A percentile compares a stretch with the other conserved stretches of the same genome.
These are phyloP conservation scores for Zapus hudsonius DNA, from an alignment of 2,113 vertebrate species.

Conservation along the genomic window DNA sequence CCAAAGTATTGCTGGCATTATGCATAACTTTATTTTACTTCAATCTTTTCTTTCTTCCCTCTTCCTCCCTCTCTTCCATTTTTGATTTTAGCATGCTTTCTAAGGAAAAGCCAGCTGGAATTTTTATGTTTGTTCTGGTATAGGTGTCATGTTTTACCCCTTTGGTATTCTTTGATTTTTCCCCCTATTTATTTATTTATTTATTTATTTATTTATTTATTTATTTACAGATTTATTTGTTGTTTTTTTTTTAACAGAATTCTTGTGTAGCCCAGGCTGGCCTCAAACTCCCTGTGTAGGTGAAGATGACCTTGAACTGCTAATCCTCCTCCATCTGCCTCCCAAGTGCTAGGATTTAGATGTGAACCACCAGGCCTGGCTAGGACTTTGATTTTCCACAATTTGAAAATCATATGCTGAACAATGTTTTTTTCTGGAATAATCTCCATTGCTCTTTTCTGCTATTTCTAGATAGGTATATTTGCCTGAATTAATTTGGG, in stretches of 20 bases:
- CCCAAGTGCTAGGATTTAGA: not conserved
- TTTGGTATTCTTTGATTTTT: too few species aligned
- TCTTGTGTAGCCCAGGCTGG: not conserved
- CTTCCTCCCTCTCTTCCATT: too few species aligned
- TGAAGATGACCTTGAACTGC: not conserved
- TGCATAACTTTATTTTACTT: not conserved
- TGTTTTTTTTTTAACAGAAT: too few species aligned
- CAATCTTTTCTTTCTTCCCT: not conserved
- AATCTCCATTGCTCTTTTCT: not conserved
- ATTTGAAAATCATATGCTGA: not conserved
- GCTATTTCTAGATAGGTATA: not conserved
- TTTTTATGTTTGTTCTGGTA: too few species aligned
- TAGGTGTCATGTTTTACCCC: too few species aligned
- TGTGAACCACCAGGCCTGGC: too few species aligned
- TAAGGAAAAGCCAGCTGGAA: too few species aligned
- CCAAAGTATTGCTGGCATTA: too few species aligned
- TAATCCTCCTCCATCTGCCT: not conserved
- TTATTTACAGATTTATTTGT: too few species aligned
- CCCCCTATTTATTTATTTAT: too few species aligned
- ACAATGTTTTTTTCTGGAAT: rapidly evolving
- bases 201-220: too few species aligned
- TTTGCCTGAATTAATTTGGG: not conserved
- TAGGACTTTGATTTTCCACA: not conserved
- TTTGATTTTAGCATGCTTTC: not conserved
- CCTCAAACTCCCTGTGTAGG: not conserved